phyloP scores from a whole-genome alignment of 1,140 invertebrate species.

The Tetramorium alpestre region DNA sequence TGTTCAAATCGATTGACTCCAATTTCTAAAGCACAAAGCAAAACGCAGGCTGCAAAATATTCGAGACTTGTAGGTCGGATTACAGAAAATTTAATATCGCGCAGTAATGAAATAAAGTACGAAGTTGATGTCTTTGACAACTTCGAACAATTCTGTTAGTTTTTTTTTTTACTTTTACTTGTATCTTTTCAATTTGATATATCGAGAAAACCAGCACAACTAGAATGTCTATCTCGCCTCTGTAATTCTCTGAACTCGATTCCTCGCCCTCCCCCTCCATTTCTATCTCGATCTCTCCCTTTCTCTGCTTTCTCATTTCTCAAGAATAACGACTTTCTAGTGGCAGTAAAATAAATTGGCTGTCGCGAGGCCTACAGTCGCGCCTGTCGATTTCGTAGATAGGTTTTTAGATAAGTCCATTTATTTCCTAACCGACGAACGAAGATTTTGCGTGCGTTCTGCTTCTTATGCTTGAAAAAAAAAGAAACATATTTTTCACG shows the following conservation, averaged over 20 bases:
- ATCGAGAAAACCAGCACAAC: conserved; percentile 39
- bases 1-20: not conserved
- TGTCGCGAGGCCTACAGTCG: conserved; percentile 44
- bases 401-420: conserved; percentile 28
- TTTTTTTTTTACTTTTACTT: conserved; percentile 22
- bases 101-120: not conserved
- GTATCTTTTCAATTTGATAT: conserved; percentile 42
- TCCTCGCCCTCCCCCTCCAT: not conserved
- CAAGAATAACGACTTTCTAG: conserved; percentile 61
- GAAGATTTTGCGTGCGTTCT: not conserved
- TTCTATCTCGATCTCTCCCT: not conserved
- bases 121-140: not conserved
- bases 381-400: conserved; percentile 63
- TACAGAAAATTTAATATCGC: conserved; percentile 1
- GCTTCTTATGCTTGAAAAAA: not conserved
- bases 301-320: conserved; percentile 28
- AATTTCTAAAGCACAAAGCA: not conserved
- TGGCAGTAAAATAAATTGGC: conserved; percentile 70
- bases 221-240: not conserved
- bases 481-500: not conserved
- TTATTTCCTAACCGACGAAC: conserved; percentile 9
- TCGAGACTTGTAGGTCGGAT: not conserved
- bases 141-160: not conserved
- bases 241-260: conserved; percentile 23
- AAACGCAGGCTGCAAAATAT: not conserved